Conservation (phyloP, 2,113 vertebrate genomes). For the Podilymbus podiceps region DNA sequence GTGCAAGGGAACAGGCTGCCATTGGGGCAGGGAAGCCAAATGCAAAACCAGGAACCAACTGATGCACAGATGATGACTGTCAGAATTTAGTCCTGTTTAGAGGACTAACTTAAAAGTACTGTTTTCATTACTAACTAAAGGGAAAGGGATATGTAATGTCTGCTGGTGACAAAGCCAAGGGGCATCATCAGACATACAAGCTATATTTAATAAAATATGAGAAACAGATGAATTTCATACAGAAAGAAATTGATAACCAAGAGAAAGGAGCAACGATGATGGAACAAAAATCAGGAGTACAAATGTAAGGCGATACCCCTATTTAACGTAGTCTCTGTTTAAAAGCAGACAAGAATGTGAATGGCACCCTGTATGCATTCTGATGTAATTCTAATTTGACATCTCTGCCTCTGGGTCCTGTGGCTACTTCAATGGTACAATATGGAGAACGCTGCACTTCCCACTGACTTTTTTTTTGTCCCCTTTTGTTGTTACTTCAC, state of each 20-base stretch:
- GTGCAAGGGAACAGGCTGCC: accelerated
- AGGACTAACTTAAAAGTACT: not conserved
- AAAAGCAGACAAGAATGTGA: not conserved
- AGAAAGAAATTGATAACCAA: not conserved
- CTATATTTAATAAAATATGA: not conserved
- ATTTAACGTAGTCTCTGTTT: not conserved
- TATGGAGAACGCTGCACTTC: not conserved
- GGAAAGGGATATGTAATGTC: not conserved
- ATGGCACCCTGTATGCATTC: not conserved
- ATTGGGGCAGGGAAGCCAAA: not conserved
- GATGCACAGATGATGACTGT: not conserved
- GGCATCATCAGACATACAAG: not conserved
- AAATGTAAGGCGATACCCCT: not conserved
- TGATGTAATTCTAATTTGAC: not conserved
- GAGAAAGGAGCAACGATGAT: not conserved
- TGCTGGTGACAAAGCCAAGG: not conserved
- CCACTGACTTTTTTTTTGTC: not conserved
- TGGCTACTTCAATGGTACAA: not conserved
- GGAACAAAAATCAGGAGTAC: not conserved
- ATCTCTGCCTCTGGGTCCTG: not conserved
- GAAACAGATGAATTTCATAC: not conserved
- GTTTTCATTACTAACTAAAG: not conserved
- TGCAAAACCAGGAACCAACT: not conserved
- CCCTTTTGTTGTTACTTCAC: not conserved
- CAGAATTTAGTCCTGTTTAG: not conserved